A percentile compares a stretch with the other conserved stretches of the same genome.
Conservation (phyloP, 2,888 invertebrate species). For the Epirrhoe tristata region DNA sequence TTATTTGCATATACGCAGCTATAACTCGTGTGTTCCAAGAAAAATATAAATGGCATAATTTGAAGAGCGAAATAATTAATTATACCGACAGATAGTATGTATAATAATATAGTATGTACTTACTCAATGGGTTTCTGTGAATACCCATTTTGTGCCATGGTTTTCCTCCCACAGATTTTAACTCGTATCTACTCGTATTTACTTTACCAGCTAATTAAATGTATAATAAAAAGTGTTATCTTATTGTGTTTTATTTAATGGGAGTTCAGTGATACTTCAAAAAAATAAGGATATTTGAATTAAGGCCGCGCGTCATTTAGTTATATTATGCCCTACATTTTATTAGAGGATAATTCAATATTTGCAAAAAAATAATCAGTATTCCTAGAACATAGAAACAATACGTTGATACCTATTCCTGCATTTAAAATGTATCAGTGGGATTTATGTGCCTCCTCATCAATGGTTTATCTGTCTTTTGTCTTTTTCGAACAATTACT, state of each 20-base stretch:
- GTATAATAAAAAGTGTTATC: neutral
- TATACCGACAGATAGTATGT: conserved; percentile 9
- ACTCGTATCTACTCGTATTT: neutral
- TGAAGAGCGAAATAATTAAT: conserved; percentile 1
- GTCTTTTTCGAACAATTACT: neutral
- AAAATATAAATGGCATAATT: conserved; percentile 19
- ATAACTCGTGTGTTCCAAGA: conserved; percentile 6
- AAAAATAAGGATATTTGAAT: neutral
- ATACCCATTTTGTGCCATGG: conserved; percentile 4
- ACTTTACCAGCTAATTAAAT: neutral
- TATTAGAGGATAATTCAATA: neutral
- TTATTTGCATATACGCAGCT: neutral
- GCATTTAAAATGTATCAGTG: no score
- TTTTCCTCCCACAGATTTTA: conserved; percentile 5
- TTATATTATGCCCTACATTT: neutral
- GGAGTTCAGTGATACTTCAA: conserved; percentile 9
- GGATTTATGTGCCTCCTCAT: neutral
- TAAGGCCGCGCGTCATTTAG: neutral
- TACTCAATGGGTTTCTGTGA: conserved; percentile 17
- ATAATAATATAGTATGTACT: conserved; percentile 4
- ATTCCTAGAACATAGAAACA: no score
- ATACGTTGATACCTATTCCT: neutral
- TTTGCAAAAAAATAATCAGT: neutral
- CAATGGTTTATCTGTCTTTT: neutral
- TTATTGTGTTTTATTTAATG: neutral